phyloP scores from a whole-genome alignment of 2,113 vertebrate species.

The Struthio camelus region DNA sequence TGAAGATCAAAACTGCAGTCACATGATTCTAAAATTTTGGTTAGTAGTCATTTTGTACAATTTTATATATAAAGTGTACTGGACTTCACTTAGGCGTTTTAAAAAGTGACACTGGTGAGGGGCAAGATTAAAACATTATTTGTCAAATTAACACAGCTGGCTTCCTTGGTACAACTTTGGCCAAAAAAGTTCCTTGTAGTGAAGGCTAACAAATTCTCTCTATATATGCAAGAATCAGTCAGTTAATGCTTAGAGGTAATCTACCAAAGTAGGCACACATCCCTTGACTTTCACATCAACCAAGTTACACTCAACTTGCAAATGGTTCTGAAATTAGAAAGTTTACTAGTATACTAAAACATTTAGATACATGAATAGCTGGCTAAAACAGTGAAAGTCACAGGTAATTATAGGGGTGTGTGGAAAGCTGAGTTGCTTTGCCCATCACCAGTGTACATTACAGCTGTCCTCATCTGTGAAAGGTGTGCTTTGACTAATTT shows the following conservation, averaged over 20 bases:
- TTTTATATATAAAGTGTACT: slow-evolving; percentile 64
- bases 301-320: slow-evolving; percentile 34
- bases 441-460: slow-evolving; percentile 76
- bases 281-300: slow-evolving; percentile 33
- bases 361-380: slow-evolving; percentile 59
- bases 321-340: slow-evolving; percentile 62
- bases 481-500: slow-evolving; percentile 74
- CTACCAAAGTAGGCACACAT: slow-evolving; percentile 33
- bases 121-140: slow-evolving; percentile 27
- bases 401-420: slow-evolving; percentile 30
- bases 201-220: slow-evolving; percentile 31
- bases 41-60: slow-evolving; percentile 56
- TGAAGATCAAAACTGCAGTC: slow-evolving; percentile 63
- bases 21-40: slow-evolving; percentile 55
- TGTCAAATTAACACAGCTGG: slow-evolving; percentile 39
- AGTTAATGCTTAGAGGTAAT: slow-evolving; percentile 29
- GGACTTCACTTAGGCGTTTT: slow-evolving; percentile 65
- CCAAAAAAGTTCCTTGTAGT: slow-evolving; percentile 39
- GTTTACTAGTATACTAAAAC: slow-evolving; percentile 57
- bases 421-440: slow-evolving; percentile 69
- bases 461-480: slow-evolving; percentile 69
- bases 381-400: slow-evolving; percentile 59
- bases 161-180: slow-evolving; percentile 63
- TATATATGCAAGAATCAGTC: slow-evolving; percentile 19
- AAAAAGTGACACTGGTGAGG: slow-evolving; percentile 70